phyloP scores from a whole-genome alignment of 2,797 vertebrate genomes.

The Sebastolobus altivelis region DNA sequence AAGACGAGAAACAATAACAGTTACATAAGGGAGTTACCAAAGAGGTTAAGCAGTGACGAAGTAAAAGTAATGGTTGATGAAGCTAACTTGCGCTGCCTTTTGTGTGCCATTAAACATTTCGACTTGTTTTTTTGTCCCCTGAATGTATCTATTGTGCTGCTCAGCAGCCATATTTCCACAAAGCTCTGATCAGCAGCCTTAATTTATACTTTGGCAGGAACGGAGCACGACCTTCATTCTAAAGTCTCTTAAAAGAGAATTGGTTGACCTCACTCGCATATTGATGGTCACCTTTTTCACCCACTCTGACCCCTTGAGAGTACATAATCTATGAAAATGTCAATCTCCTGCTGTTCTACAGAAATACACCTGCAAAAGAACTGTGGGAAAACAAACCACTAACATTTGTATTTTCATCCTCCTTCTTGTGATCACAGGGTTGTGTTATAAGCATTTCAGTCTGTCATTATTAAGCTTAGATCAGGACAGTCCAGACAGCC shows the following conservation, averaged over 20 bases:
- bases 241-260: constrained; percentile 59
- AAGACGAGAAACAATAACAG: not conserved
- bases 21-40: not conserved
- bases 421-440: not conserved
- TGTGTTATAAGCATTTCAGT: not conserved
- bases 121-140: constrained; percentile 34
- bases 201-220: constrained; percentile 59
- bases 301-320: constrained; percentile 10
- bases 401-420: constrained; percentile 11
- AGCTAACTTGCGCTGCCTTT: not conserved
- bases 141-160: constrained; percentile 8
- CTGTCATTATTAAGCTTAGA: not conserved
- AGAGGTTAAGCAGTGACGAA: constrained; percentile 3
- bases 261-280: constrained; percentile 32
- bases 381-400: not conserved
- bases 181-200: constrained; percentile 20
- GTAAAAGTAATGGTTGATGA: constrained; percentile 1
- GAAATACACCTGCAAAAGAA: not conserved
- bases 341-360: not conserved
- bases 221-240: constrained; percentile 62
- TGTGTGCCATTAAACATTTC: constrained; percentile 1
- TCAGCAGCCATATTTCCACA: not conserved
- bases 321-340: constrained; percentile 30
- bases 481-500: not conserved
- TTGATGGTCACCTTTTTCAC: constrained; percentile 31